Conservation (phyloP, 2,888 invertebrate genomes). For the Willowsia nigromaculata region DNA sequence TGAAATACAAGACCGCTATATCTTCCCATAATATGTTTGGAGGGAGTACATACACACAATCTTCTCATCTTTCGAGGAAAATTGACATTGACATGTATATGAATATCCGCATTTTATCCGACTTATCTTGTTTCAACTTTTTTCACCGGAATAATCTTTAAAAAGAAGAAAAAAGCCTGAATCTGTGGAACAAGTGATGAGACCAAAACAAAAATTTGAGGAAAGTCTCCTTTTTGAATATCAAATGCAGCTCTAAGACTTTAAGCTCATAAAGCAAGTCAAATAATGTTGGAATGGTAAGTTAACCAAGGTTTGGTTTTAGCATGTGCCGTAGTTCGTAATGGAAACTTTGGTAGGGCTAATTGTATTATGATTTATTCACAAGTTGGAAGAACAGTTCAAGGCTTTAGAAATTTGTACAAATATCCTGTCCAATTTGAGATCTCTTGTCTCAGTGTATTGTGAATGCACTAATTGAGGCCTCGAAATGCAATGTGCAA, state of each 20-base stretch:
- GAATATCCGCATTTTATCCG: constrained; percentile 2
- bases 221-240: not conserved
- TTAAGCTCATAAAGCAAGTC: not conserved
- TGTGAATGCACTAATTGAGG: no score
- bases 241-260: not conserved
- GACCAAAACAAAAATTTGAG: not conserved
- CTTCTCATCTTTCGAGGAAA: constrained; percentile 20
- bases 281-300: no score
- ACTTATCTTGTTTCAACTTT: not conserved
- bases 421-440: no score
- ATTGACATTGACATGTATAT: constrained; percentile 51
- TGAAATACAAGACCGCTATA: no score
- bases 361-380: not conserved
- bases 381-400: not conserved
- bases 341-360: not conserved
- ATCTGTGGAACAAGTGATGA: no score
- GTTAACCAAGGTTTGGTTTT: no score
- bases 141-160: not conserved
- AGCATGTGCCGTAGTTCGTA: no score
- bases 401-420: no score
- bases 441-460: no score
- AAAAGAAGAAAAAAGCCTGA: not conserved
- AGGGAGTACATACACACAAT: not conserved
- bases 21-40: not conserved
- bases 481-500: no score